Evolutionary conservation across 2,888 invertebrate genomes (phyloP).

Genomic region (Stomorhina lunata): DNA sequence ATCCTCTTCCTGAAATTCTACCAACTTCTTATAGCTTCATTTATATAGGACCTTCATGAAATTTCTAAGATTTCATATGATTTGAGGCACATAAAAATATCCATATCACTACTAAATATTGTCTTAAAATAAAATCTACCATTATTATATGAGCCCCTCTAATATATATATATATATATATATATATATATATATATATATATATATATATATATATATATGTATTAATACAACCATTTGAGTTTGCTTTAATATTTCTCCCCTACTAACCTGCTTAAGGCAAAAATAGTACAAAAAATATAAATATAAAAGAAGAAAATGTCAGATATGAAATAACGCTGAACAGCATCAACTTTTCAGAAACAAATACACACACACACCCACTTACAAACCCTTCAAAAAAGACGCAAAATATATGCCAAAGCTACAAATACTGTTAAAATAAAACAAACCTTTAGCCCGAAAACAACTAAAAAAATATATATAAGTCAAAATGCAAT

Average conservation of each 20-base stretch:
- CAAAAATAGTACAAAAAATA: slow-evolving; percentile 4
- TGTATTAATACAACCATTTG: not conserved
- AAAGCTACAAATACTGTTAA: slow-evolving; percentile 23
- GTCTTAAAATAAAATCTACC: no score
- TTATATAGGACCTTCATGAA: no score
- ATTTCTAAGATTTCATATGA: no score
- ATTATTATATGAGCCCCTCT: no score
- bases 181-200: not conserved
- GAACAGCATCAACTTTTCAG: not conserved
- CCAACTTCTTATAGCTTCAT: no score
- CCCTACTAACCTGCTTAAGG: slow-evolving; percentile 42
- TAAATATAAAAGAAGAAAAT: not conserved
- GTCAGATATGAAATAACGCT: slow-evolving; percentile 29
- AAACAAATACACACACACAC: not conserved
- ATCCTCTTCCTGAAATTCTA: no score
- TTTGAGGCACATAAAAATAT: no score
- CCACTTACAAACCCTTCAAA: not conserved
- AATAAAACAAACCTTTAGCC: slow-evolving; percentile 14
- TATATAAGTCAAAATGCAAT: slow-evolving; percentile 2
- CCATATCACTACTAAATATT: no score
- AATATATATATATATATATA: not conserved
- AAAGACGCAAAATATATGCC: not conserved
- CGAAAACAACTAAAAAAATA: not conserved
- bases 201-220: not conserved
- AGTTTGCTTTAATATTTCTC: slow-evolving; percentile 22